These are phyloP conservation scores for Mystacornis crossleyi DNA, from an alignment of 2,113 vertebrate species.

Conservation along the genomic window DNA sequence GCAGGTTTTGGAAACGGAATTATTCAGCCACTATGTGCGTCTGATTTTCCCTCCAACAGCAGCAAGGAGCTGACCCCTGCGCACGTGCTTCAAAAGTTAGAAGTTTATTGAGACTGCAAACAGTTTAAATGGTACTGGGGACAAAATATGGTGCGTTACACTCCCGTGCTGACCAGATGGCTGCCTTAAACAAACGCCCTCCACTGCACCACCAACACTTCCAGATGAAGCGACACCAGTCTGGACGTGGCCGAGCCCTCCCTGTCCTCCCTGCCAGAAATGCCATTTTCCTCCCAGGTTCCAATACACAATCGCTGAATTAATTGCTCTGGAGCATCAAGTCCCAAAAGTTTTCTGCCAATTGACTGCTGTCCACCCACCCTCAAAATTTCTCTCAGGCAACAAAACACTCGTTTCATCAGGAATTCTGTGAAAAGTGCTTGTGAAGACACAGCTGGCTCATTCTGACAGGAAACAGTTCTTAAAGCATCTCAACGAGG, in stretches of 20 bases:
- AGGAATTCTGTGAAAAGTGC: neutral
- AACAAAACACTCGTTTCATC: rapidly evolving
- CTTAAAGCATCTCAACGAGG: neutral
- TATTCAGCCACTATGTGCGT: neutral
- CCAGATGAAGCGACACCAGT: rapidly evolving
- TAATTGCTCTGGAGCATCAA: conserved; percentile 14
- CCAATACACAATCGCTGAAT: conserved; percentile 24
- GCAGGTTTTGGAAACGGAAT: neutral
- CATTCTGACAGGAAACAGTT: neutral
- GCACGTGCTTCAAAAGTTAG: neutral
- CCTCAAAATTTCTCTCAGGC: neutral
- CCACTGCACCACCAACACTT: neutral
- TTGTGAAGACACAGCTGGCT: neutral
- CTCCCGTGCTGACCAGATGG: neutral
- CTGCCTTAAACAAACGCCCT: neutral
- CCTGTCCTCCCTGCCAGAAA: neutral
- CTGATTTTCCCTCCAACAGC: neutral
- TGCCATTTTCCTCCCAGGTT: neutral
- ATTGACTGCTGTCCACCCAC: neutral
- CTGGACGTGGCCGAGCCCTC: neutral
- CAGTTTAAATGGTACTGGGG: neutral
- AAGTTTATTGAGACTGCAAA: conserved; percentile 4
- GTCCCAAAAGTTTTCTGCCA: neutral
- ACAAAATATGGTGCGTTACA: neutral
- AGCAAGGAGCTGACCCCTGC: neutral